A percentile compares a stretch with the other conserved stretches of the same genome.
Conservation (phyloP, 1,140 invertebrate genomes). For the Aphis gossypii region DNA sequence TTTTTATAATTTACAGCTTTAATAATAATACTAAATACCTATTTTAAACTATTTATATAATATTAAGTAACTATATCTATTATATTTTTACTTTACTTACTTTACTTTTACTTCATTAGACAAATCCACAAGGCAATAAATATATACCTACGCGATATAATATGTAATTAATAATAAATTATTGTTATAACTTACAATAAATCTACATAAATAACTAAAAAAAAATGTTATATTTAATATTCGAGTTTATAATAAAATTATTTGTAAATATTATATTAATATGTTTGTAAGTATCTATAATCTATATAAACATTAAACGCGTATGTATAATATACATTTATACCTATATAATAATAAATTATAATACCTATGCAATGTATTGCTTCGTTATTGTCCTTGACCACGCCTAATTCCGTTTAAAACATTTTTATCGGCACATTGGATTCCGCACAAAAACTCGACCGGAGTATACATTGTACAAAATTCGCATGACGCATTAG, state of each 20-base stretch:
- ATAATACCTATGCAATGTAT: neutral
- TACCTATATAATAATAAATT: neutral
- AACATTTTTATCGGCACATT: neutral
- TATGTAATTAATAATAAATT: neutral
- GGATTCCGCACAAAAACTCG: neutral
- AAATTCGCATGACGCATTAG: neutral
- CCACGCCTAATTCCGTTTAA: neutral
- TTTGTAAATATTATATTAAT: neutral
- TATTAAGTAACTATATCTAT: neutral
- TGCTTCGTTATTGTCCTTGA: constrained; percentile 1
- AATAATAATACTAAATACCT: neutral
- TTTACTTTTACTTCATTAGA: too few species aligned
- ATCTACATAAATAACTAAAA: neutral
- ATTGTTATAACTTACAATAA: neutral
- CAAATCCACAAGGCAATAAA: neutral
- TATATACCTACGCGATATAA: neutral
- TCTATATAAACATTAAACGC: neutral
- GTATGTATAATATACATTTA: neutral
- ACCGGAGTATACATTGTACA: neutral
- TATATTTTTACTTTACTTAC: neutral
- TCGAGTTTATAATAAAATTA: neutral
- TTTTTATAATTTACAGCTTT: neutral
- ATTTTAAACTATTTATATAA: too few species aligned
- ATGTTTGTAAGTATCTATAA: neutral
- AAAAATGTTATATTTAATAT: neutral